phyloP scores from a whole-genome alignment of 2,113 vertebrate species.

The Monopterus albus region DNA sequence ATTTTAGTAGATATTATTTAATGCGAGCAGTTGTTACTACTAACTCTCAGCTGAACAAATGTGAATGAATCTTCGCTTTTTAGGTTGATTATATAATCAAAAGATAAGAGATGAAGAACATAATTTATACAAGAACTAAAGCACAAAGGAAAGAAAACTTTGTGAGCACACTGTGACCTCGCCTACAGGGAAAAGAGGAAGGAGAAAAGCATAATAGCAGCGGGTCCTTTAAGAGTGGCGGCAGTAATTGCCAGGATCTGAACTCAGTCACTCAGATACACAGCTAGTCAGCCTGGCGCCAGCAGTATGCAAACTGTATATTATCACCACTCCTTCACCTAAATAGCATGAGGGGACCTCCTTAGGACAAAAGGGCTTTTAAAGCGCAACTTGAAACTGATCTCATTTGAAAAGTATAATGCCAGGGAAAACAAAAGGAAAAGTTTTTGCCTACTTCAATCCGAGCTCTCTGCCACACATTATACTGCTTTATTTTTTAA shows the following conservation, averaged over 20 bases:
- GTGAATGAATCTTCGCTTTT: constrained; percentile 43
- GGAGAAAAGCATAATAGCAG: constrained; percentile 76
- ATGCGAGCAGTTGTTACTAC: no score
- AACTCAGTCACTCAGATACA: constrained; percentile 91
- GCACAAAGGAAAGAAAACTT: constrained; percentile 73
- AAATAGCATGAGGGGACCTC: constrained; percentile 88
- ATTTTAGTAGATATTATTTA: no score
- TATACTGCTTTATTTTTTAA: constrained; percentile 57
- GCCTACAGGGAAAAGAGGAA: constrained; percentile 72
- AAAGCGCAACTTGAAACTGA: constrained; percentile 90
- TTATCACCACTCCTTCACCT: constrained; percentile 97
- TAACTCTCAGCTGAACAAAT: no score
- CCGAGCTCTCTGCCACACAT: constrained; percentile 65
- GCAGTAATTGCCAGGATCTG: constrained; percentile 94
- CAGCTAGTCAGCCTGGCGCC: constrained; percentile 96
- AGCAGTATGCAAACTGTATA: constrained; percentile 94
- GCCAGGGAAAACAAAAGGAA: constrained; percentile 80
- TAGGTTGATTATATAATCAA: constrained; percentile 34
- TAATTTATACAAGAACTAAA: constrained; percentile 48
- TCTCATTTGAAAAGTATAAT: constrained; percentile 89
- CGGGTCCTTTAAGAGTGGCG: constrained; percentile 92
- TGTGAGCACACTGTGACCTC: constrained; percentile 74
- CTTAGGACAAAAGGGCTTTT: constrained; percentile 86
- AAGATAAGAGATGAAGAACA: constrained; percentile 34
- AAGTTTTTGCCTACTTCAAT: constrained; percentile 75